A percentile compares a stretch with the other conserved stretches of the same genome.
Conservation (phyloP, 2,113 vertebrate species). For the Carlito syrichta region DNA sequence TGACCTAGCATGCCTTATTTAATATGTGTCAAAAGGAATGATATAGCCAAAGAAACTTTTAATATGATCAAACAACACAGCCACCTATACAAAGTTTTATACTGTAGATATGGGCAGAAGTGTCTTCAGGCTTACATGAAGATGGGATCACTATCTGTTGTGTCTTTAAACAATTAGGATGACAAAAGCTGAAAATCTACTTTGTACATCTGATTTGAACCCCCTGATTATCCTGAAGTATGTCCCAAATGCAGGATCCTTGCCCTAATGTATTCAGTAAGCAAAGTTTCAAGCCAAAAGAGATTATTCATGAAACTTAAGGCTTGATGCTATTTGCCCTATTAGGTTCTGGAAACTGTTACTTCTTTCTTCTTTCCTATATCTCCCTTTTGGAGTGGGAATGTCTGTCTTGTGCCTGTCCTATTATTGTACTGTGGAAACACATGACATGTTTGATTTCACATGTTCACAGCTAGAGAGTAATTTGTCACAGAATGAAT, state of each 20-base stretch:
- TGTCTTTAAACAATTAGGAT: background rate
- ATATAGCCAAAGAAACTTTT: background rate
- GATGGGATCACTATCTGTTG: background rate
- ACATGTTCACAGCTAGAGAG: background rate
- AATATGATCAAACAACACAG: background rate
- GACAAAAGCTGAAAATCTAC: background rate
- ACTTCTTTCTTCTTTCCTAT: background rate
- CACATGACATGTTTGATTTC: background rate
- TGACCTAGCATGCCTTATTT: background rate
- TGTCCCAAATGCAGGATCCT: accelerated
- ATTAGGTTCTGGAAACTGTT: background rate
- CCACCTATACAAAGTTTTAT: background rate
- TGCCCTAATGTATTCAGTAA: too few relatives aligned
- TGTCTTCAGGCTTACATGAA: background rate
- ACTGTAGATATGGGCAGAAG: background rate
- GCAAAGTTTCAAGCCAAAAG: background rate
- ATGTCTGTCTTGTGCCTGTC: too few relatives aligned
- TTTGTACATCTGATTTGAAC: background rate
- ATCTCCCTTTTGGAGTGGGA: background rate
- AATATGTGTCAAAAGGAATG: background rate
- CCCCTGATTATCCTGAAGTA: background rate
- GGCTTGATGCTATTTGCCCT: background rate
- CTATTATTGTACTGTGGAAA: background rate
- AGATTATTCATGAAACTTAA: background rate
- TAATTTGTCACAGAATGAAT: background rate